These are phyloP conservation scores for Heterodera filipjevi DNA, from an alignment of 2,888 invertebrate genomes.

Conservation along the genomic window DNA sequence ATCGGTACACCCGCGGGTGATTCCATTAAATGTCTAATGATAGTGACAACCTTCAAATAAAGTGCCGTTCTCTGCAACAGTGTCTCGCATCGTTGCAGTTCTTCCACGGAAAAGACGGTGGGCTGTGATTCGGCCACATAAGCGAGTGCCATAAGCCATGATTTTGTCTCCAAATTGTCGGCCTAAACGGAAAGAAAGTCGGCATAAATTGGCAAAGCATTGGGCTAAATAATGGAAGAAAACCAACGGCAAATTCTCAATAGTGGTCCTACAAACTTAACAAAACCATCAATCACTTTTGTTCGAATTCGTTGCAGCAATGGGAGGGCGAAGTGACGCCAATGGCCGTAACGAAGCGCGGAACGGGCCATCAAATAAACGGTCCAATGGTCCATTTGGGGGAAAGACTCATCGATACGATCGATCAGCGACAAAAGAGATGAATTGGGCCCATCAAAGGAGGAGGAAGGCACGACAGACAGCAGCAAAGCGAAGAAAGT, in stretches of 20 bases:
- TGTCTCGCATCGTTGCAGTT: slow-evolving; percentile 18
- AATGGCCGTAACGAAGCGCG: slow-evolving; percentile 41
- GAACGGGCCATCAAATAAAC: slow-evolving; percentile 38
- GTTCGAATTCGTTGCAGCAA: slow-evolving; percentile 34
- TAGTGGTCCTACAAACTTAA: neutral
- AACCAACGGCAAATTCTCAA: no score
- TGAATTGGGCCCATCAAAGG: neutral
- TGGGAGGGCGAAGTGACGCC: slow-evolving; percentile 40
- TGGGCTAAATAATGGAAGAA: no score
- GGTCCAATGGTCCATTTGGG: slow-evolving; percentile 21
- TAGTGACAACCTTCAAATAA: slow-evolving; percentile 24
- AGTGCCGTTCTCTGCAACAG: slow-evolving; percentile 28
- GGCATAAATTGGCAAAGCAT: neutral
- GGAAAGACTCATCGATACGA: neutral
- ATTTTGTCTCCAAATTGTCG: slow-evolving; percentile 39
- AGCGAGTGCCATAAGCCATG: slow-evolving; percentile 36
- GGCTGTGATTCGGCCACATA: slow-evolving; percentile 38
- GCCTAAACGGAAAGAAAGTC: slow-evolving; percentile 26
- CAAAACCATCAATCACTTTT: slow-evolving; percentile 26
- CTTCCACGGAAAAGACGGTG: slow-evolving; percentile 12
- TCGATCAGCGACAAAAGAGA: neutral
- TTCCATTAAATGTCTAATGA: no score
- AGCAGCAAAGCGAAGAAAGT: neutral
- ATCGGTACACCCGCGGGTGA: no score
- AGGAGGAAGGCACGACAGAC: neutral